Evolutionary conservation across 2,113 vertebrate species (phyloP), one percentile per base, ranked within the genome.

Genomic region (Macquaria ambigua): DNA sequence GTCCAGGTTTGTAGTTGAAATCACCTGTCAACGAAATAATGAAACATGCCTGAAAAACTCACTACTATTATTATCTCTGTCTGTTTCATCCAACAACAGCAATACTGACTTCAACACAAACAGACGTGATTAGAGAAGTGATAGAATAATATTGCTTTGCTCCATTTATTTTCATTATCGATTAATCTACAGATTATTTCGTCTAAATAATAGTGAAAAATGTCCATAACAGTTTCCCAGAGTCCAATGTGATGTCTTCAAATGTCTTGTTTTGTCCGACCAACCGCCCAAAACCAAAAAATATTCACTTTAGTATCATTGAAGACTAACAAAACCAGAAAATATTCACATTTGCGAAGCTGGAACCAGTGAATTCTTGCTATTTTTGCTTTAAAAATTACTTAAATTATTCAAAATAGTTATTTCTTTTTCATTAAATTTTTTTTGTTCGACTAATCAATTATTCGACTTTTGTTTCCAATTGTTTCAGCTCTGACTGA

Each of bases 31-130:
- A 59, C 2, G 16, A n/a, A 78, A 84, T 73, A 73, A 79, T 71
- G n/a, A 83, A 61, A 79, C 39, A 52, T 77, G 58, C 21, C 74
- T 39, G n/a, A 72, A 77, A 88, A 69, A 61, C 15, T 25, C 6
- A 25, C 72, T 56, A 25, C 18, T 8, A n/a, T 11, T 52, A 82
- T 62, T 23, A 72, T 64, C 64, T 62, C 34, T 2, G 43, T 71
- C 34, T 59, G 52, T 8, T 62, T 69, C 37, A 37, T 56, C 83
- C 50, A 41, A 73, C 50, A 81, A 62, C 1, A 25, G 67, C 41
- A 70, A 63, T 9, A 15, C 5, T 62, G 18, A 48, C 20, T 11
- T 28, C 2, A 8, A 2, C n/a, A 46, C 9, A 63, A 67, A 48
- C 4, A 55, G 7, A 55, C 0, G 5, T 8, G 50, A 39, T 37